phyloP scores from a whole-genome alignment of 1,140 invertebrate species.

The Sycobia sp. region DNA sequence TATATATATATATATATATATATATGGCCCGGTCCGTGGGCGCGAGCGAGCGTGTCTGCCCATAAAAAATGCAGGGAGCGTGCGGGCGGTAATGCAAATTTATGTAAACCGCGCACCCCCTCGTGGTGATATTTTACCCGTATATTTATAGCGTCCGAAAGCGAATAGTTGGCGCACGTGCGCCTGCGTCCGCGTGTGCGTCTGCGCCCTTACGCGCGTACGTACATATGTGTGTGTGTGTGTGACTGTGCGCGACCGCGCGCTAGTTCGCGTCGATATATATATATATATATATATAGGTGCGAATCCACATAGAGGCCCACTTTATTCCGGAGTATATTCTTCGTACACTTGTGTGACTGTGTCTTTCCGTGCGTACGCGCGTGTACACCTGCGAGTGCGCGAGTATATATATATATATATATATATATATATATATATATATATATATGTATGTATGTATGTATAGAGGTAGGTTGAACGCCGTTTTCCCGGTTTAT shows the following conservation, averaged over 20 bases:
- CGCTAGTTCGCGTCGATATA: too few species aligned
- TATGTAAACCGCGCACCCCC: constrained; percentile 44
- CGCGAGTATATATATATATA: neutral
- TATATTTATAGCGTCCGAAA: constrained; percentile 38
- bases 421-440: constrained; percentile 7
- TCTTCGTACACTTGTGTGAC: too few species aligned
- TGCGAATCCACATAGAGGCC: too few species aligned
- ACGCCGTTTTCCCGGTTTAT: too few species aligned
- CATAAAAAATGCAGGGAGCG: constrained; percentile 20
- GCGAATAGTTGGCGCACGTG: neutral
- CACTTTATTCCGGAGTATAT: too few species aligned
- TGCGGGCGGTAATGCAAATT: constrained; percentile 44
- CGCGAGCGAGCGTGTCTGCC: neutral
- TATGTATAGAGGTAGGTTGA: too few species aligned
- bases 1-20: too few species aligned
- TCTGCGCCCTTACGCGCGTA: too few species aligned
- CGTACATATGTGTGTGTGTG: neutral
- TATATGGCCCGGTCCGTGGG: constrained; percentile 29
- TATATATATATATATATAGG: too few species aligned
- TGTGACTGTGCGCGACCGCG: neutral
- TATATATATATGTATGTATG: neutral
- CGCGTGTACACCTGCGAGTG: too few species aligned
- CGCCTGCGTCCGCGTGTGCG: too few species aligned
- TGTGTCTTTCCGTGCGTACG: too few species aligned
- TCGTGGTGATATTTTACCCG: constrained; percentile 39